Conservation (phyloP, 2,113 vertebrate genomes). For the Tor tambroides region DNA sequence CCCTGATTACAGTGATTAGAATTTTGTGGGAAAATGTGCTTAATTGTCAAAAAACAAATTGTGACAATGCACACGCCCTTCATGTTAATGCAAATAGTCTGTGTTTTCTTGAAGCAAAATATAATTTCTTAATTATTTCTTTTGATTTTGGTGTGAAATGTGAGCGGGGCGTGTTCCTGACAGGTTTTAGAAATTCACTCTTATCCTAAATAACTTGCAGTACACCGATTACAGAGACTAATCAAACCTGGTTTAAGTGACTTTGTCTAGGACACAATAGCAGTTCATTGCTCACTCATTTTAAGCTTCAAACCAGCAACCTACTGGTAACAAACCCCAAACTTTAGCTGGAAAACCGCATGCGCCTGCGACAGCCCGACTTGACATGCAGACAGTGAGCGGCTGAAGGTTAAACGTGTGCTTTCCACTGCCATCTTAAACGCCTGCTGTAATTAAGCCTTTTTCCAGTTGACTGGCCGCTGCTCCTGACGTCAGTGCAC, state of each 20-base stretch:
- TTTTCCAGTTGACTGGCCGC: constrained; percentile 67
- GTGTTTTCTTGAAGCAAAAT: background rate
- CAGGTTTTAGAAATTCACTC: background rate
- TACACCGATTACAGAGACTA: background rate
- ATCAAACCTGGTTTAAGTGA: background rate
- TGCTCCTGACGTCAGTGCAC: constrained; percentile 52
- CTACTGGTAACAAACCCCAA: background rate
- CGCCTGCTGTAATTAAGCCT: constrained; percentile 65
- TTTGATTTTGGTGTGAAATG: background rate
- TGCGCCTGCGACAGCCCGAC: background rate
- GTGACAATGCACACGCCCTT: too few relatives aligned
- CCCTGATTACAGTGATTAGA: background rate
- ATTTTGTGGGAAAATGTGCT: background rate
- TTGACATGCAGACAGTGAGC: constrained; percentile 24
- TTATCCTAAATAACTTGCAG: background rate
- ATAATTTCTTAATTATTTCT: background rate
- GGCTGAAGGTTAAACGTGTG: constrained; percentile 43
- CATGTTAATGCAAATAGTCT: background rate
- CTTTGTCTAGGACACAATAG: background rate
- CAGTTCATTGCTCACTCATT: background rate
- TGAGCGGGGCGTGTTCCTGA: background rate
- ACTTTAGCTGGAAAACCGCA: background rate
- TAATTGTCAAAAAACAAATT: background rate
- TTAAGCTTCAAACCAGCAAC: background rate
- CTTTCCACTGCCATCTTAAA: constrained; percentile 49